Conservation (phyloP, 2,888 invertebrate species). For the Zaprionus lineosus region DNA sequence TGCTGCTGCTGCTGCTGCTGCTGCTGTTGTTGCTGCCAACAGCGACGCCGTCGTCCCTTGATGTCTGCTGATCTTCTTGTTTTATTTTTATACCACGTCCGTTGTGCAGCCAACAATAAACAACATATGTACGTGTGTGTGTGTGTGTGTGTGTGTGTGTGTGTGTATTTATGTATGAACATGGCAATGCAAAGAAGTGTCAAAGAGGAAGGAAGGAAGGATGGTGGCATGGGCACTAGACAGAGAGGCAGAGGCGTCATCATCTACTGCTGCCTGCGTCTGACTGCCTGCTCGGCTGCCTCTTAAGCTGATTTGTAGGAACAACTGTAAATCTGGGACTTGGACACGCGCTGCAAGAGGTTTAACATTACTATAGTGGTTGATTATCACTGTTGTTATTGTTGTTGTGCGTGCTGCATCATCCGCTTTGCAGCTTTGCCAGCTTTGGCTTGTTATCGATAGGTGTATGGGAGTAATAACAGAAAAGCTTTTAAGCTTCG, state of each 20-base stretch:
- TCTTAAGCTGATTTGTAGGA: constrained; percentile 65
- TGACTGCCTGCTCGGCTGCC: background rate
- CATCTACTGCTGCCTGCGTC: constrained; percentile 11
- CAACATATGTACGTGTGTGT: background rate
- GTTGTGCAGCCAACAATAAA: constrained; percentile 26
- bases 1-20: too few relatives aligned
- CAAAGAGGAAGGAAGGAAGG: background rate
- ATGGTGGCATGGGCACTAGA: constrained; percentile 16
- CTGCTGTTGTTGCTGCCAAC: too few relatives aligned
- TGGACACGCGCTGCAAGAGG: constrained; percentile 40
- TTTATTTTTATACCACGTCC: constrained; percentile 66
- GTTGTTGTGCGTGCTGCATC: constrained; percentile 56
- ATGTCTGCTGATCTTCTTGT: constrained; percentile 68
- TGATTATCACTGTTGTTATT: constrained; percentile 33
- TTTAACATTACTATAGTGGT: constrained; percentile 36
- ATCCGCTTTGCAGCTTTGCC: constrained; percentile 37
- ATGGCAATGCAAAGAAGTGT: background rate
- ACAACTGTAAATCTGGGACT: constrained; percentile 63
- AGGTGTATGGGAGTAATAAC: background rate
- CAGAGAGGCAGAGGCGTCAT: constrained; percentile 38
- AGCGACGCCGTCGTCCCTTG: constrained; percentile 14
- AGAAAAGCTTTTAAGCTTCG: background rate
- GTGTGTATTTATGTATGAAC: too few relatives aligned
- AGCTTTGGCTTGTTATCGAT: constrained; percentile 43
- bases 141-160: too few relatives aligned